Evolutionary conservation across 2,888 invertebrate genomes (phyloP), one percentile per base, ranked within the genome.

Genomic region (Bombyx huttoni): DNA sequence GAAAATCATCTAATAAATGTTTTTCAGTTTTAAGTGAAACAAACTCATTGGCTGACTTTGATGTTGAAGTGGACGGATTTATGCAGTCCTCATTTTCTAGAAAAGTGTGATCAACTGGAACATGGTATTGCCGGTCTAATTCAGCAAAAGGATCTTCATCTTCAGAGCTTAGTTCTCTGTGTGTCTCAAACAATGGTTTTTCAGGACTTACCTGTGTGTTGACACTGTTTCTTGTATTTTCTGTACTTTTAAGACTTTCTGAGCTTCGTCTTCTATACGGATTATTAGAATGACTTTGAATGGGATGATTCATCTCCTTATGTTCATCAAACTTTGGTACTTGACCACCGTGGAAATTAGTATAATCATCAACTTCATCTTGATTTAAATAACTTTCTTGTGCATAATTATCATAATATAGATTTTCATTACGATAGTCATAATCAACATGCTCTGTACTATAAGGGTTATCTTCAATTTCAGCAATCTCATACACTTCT

Each of bases 121-220:
- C 86, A 78, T 87, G 88, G 59, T 88, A 88, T 53, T 88, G 88
- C 46, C 73, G 79, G 60, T 88, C 88, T 51, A 87, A 61, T 61
- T 85, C 88, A 53, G 80, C 87, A 68, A 88, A 88, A 47, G 85
- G 79, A 58, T 87, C 82, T 13, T 86, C 85, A 24, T 78, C 81
- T 49, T 85, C 87, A 34, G 80, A 80, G 1, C 79, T 35, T n/a
- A 73, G 72, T 46, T 78, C 76, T 54, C 64, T 52, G 60, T 73
- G 75, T 12, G 68, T 52, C 51, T 78, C 71, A 73, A 86, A 88
- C 8, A 80, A 61, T n/a, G 76, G 77, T 46, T 62, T 14, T 51
- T 69, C 62, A 33, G 70, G 63, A 52, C 50, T 59, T 49, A 55
- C 55, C 46, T 57, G 56, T 34, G 61, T 58, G 12, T 54, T 58